Percentiles rank a stretch among this genome's conserved stretches.
Conservation (phyloP, 2,113 vertebrate genomes). For the Rousettus leschenaultii region DNA sequence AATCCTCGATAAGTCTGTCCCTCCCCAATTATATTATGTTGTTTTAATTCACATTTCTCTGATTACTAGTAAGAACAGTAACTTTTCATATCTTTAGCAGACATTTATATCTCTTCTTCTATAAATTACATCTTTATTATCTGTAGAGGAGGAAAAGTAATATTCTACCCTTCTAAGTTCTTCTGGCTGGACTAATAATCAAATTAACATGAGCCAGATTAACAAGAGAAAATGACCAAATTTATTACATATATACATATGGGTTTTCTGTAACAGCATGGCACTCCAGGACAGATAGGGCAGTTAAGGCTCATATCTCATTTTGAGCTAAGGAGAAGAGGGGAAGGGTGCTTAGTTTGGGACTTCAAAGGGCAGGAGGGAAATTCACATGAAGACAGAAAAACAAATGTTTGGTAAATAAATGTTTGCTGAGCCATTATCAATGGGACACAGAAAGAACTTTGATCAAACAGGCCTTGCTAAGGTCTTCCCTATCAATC, state of each 20-base stretch:
- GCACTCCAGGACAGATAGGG: not conserved
- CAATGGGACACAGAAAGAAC: not conserved
- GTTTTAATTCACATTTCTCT: not conserved
- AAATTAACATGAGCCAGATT: not conserved
- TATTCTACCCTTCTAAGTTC: not conserved
- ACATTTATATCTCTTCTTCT: not conserved
- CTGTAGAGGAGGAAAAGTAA: not conserved
- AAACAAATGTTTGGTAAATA: not conserved
- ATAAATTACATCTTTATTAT: not conserved
- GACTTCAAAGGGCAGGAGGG: not conserved
- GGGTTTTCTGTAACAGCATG: not conserved
- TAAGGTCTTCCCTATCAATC: not conserved
- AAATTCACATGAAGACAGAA: not conserved
- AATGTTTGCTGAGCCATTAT: not conserved
- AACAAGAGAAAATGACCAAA: not conserved
- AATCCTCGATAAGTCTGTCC: not conserved
- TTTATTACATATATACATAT: not conserved
- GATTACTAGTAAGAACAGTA: not conserved
- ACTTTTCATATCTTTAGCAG: not conserved
- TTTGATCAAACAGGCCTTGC: not conserved
- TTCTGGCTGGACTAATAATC: not conserved
- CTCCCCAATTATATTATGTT: not conserved
- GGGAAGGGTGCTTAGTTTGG: not conserved
- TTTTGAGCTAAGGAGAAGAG: not conserved
- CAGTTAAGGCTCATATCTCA: not conserved